Percentiles rank a stretch among this genome's conserved stretches.
These are phyloP conservation scores for Eupeodes latifasciatus DNA, from an alignment of 2,888 invertebrate species.

Conservation along the genomic window DNA sequence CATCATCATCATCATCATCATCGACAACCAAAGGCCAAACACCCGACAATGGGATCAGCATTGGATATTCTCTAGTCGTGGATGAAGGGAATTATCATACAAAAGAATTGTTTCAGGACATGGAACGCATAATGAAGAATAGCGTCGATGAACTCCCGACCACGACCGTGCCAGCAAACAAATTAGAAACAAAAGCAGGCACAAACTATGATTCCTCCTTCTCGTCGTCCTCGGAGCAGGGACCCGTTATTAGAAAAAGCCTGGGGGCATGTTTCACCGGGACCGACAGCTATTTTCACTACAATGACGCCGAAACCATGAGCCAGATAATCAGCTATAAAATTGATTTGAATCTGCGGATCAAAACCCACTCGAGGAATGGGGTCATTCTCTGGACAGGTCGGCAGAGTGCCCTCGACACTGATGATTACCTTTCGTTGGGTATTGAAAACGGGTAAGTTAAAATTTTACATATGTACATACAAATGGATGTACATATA, in stretches of 20 bases:
- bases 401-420: conserved; percentile 86
- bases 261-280: conserved; percentile 91
- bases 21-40: conserved; percentile 55
- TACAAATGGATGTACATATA: no score
- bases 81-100: conserved; percentile 81
- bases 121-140: conserved; percentile 84
- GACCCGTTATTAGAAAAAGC: conserved; percentile 79
- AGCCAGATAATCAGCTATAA: conserved; percentile 93
- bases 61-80: conserved; percentile 58
- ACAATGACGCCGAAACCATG: conserved; percentile 93
- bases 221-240: conserved; percentile 59
- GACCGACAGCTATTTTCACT: conserved; percentile 93
- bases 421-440: conserved; percentile 92
- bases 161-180: conserved; percentile 54
- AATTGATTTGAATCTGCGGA: conserved; percentile 94
- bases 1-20: conserved; percentile 17
- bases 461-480: background rate
- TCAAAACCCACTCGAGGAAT: conserved; percentile 89
- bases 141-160: conserved; percentile 77
- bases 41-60: conserved; percentile 54
- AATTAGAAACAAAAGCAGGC: conserved; percentile 53
- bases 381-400: conserved; percentile 95
- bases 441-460: conserved; percentile 90
- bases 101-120: conserved; percentile 83
- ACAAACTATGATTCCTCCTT: conserved; percentile 58